Conservation (phyloP, 2,888 invertebrate species). For the Leucophenga maculata region DNA sequence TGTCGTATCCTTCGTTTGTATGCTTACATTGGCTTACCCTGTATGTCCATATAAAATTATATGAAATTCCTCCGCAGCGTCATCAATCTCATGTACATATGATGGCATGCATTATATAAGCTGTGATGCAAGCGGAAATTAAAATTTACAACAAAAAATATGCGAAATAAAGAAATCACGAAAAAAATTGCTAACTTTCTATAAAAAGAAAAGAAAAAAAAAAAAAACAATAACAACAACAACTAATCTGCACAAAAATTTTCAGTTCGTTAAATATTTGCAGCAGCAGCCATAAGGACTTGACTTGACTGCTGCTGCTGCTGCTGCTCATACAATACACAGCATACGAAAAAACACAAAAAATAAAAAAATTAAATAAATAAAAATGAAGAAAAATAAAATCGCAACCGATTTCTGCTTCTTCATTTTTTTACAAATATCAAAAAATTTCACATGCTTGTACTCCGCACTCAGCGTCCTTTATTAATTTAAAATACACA, state of each 20-base stretch:
- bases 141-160: slow-evolving; percentile 55
- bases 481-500: slow-evolving; percentile 65
- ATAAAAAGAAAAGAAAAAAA: background rate
- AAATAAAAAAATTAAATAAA: slow-evolving; percentile 7
- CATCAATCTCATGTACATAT: slow-evolving; percentile 59
- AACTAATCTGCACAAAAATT: slow-evolving; percentile 47
- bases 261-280: slow-evolving; percentile 63
- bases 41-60: too few relatives aligned
- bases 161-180: slow-evolving; percentile 11
- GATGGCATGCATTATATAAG: slow-evolving; percentile 62
- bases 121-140: slow-evolving; percentile 62
- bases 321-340: slow-evolving; percentile 28
- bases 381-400: background rate
- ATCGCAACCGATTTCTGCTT: slow-evolving; percentile 4
- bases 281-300: slow-evolving; percentile 23
- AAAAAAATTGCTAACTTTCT: background rate
- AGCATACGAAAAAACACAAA: slow-evolving; percentile 34
- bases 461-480: slow-evolving; percentile 42
- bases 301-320: slow-evolving; percentile 22
- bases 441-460: slow-evolving; percentile 41
- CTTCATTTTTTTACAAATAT: slow-evolving; percentile 51
- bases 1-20: too few relatives aligned
- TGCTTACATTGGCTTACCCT: too few relatives aligned
- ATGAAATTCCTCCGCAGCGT: too few relatives aligned
- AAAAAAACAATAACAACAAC: slow-evolving; percentile 28